Evolutionary conservation across 1,140 invertebrate species (phyloP).

Genomic region (Lordiphosa collinella): DNA sequence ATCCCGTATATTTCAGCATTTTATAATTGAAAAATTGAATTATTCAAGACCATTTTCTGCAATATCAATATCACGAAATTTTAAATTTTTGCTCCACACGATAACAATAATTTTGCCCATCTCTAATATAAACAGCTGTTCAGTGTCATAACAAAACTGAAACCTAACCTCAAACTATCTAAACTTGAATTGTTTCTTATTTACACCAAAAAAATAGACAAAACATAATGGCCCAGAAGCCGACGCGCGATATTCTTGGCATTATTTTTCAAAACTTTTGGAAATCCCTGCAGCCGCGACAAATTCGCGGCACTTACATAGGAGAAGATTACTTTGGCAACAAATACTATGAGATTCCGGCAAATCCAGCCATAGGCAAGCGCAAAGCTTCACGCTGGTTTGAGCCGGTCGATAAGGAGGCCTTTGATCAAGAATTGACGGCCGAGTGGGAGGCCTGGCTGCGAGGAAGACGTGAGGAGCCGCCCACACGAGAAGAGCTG

Average conservation of each 20-base stretch:
- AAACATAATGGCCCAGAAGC: slow-evolving; percentile 69
- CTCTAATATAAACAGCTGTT: slow-evolving; percentile 26
- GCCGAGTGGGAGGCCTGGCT: slow-evolving; percentile 93
- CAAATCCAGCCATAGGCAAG: slow-evolving; percentile 82
- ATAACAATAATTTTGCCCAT: not conserved
- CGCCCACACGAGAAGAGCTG: slow-evolving; percentile 88
- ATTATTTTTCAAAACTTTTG: slow-evolving; percentile 83
- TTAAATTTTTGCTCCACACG: too few relatives aligned
- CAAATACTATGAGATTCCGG: slow-evolving; percentile 88
- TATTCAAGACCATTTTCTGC: too few relatives aligned
- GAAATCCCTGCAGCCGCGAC: slow-evolving; percentile 82
- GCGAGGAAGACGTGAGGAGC: slow-evolving; percentile 81
- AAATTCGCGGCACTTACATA: slow-evolving; percentile 80
- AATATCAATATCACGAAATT: too few relatives aligned
- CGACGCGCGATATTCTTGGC: slow-evolving; percentile 75
- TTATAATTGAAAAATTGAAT: too few relatives aligned
- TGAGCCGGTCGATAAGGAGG: slow-evolving; percentile 82
- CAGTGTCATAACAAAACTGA: slow-evolving; percentile 60
- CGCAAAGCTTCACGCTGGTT: slow-evolving; percentile 86
- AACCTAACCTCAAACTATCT: slow-evolving; percentile 36
- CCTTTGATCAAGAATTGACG: slow-evolving; percentile 86
- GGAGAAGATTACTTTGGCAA: slow-evolving; percentile 90
- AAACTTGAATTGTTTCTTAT: slow-evolving; percentile 10
- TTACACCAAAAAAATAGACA: slow-evolving; percentile 20
- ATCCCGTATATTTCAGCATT: too few relatives aligned